A percentile compares a stretch with the other conserved stretches of the same genome.
Conservation (phyloP, 2,113 vertebrate genomes). For the Eurystomus gularis region DNA sequence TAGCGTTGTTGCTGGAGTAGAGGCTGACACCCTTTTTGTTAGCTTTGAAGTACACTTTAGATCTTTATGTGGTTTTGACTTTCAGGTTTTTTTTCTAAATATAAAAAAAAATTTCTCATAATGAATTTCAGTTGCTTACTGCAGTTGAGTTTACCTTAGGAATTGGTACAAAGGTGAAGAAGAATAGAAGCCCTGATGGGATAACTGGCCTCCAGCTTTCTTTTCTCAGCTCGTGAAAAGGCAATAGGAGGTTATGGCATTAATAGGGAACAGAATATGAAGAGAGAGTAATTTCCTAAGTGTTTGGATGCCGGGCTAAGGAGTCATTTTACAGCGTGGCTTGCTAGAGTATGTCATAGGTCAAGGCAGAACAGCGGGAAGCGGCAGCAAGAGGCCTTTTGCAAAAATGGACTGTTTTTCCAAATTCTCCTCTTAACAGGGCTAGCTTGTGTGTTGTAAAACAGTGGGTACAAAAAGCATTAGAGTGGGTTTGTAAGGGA, state of each 20-base stretch:
- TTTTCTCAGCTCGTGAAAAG: background rate
- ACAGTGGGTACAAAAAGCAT: background rate
- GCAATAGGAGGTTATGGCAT: background rate
- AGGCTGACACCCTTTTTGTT: background rate
- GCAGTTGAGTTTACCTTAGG: background rate
- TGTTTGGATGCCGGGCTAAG: background rate
- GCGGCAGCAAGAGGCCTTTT: background rate
- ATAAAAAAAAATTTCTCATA: rapidly evolving
- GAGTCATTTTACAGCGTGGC: background rate
- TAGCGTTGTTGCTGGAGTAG: background rate
- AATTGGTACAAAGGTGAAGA: background rate
- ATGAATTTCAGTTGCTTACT: background rate
- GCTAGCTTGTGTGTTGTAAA: background rate
- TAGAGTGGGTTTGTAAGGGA: background rate
- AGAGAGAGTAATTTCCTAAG: background rate
- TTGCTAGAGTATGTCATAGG: background rate
- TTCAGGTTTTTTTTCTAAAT: background rate
- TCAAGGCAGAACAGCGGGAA: background rate
- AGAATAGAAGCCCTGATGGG: background rate
- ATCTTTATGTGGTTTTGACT: background rate
- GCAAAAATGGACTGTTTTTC: background rate
- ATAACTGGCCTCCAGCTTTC: background rate
- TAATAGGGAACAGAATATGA: background rate
- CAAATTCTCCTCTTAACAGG: background rate
- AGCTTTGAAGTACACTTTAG: background rate